phyloP scores from a whole-genome alignment of 1,140 invertebrate species.

The Drosophila orena region DNA sequence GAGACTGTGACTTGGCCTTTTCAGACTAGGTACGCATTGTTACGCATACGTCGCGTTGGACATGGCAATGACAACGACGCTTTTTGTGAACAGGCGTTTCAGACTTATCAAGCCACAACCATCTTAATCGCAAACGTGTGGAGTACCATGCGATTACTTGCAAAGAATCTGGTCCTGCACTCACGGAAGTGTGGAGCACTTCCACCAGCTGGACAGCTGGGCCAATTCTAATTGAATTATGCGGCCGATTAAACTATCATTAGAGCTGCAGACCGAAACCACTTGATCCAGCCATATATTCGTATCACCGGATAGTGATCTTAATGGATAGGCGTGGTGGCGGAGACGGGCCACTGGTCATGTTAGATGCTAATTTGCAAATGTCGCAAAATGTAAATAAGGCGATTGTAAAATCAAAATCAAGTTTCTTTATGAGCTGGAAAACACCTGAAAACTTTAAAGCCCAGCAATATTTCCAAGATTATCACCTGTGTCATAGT shows the following conservation, averaged over 20 bases:
- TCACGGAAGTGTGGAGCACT: conserved; percentile 51
- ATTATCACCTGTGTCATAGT: neutral
- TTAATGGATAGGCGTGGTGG: conserved; percentile 28
- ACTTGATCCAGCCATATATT: neutral
- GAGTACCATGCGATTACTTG: conserved; percentile 44
- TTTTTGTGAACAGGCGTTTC: conserved; percentile 21
- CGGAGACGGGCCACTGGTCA: conserved; percentile 22
- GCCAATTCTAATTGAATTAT: conserved; percentile 33
- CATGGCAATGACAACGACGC: conserved; percentile 60
- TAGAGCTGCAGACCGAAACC: conserved; percentile 27
- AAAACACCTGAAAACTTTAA: conserved; percentile 15
- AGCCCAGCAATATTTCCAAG: neutral
- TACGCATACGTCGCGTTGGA: conserved; percentile 61
- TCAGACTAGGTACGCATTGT: conserved; percentile 57
- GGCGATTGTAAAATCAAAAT: conserved; percentile 40
- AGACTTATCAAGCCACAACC: conserved; percentile 25
- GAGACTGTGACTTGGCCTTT: conserved; percentile 36
- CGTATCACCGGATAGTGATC: neutral
- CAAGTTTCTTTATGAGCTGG: neutral
- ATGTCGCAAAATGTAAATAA: conserved; percentile 62
- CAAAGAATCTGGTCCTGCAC: conserved; percentile 37
- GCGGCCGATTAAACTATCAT: conserved; percentile 64
- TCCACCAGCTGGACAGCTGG: conserved; percentile 17
- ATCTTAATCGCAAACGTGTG: conserved; percentile 34
- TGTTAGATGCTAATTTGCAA: conserved; percentile 67